Conservation (phyloP, 2,113 vertebrate species). For the Nannospalax galili region DNA sequence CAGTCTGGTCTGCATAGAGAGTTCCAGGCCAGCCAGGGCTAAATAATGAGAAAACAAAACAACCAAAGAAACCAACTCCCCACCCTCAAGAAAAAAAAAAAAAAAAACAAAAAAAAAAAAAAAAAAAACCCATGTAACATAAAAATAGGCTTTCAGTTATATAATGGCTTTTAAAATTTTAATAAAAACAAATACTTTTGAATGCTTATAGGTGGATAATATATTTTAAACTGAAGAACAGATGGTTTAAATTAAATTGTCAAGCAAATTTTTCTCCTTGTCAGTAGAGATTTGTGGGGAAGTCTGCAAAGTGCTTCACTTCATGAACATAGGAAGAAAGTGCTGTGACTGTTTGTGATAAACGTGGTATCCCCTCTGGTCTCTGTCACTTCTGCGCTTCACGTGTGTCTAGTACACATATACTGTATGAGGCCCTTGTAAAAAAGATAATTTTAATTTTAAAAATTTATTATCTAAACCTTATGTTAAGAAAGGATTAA, state of each 20-base stretch:
- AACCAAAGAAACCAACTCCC: no score
- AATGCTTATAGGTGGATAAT: neutral
- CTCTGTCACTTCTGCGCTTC: neutral
- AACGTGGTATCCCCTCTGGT: neutral
- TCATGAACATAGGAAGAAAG: slow-evolving; percentile 17
- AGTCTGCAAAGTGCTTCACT: neutral
- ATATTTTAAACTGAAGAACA: slow-evolving; percentile 16
- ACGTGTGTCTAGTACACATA: neutral
- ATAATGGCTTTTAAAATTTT: slow-evolving; percentile 3
- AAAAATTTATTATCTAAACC: neutral
- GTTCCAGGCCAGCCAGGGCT: no score
- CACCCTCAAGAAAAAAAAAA: no score
- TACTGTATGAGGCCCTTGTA: neutral
- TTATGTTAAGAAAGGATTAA: neutral
- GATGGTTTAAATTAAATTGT: neutral
- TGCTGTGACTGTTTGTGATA: neutral
- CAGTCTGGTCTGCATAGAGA: no score
- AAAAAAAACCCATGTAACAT: no score
- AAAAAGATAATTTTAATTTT: slow-evolving; percentile 15
- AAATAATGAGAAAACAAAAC: no score
- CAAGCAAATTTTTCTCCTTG: neutral
- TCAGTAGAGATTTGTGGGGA: slow-evolving; percentile 4
- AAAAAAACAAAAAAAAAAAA: no score
- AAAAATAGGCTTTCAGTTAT: neutral
- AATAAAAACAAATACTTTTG: slow-evolving; percentile 47